Percentiles rank a stretch among this genome's conserved stretches.
These are phyloP conservation scores for Aphrocallistes beatrix DNA, from an alignment of 37 sponge, comb jelly and placozoan species.

Conservation along the genomic window DNA sequence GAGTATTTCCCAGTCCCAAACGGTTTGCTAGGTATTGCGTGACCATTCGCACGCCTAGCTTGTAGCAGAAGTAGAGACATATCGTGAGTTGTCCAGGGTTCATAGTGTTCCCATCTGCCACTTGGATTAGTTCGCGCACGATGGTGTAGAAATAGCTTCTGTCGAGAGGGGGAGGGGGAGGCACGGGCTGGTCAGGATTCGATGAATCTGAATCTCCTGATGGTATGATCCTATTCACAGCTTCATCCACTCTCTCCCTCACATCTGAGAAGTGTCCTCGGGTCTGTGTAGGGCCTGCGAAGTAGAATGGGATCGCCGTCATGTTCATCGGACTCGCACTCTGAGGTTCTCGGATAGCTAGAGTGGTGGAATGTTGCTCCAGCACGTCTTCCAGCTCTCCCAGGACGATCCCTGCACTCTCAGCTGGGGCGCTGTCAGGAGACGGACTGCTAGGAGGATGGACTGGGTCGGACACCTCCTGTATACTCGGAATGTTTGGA, in stretches of 20 bases:
- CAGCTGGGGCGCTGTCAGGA: neutral
- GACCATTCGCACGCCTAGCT: neutral
- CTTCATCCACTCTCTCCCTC: neutral
- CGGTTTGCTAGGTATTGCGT: neutral
- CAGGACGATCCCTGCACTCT: neutral
- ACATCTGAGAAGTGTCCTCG: neutral
- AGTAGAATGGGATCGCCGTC: neutral
- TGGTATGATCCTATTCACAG: neutral
- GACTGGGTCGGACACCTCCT: neutral
- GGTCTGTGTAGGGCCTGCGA: neutral
- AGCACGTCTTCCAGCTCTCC: slow-evolving; percentile 3
- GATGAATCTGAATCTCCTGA: neutral
- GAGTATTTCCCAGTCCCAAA: neutral
- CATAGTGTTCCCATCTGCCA: neutral
- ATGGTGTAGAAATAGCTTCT: neutral
- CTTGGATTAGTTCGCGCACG: neutral
- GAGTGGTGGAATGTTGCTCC: neutral
- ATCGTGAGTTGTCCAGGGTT: neutral
- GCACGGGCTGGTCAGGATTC: neutral
- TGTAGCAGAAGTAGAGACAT: neutral
- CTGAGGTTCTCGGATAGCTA: neutral
- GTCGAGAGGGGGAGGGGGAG: slow-evolving; percentile 3
- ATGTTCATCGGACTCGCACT: neutral
- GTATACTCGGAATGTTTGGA: neutral
- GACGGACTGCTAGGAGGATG: neutral